Conservation (phyloP, 2,888 invertebrate genomes). For the Plagiodera versicolora region DNA sequence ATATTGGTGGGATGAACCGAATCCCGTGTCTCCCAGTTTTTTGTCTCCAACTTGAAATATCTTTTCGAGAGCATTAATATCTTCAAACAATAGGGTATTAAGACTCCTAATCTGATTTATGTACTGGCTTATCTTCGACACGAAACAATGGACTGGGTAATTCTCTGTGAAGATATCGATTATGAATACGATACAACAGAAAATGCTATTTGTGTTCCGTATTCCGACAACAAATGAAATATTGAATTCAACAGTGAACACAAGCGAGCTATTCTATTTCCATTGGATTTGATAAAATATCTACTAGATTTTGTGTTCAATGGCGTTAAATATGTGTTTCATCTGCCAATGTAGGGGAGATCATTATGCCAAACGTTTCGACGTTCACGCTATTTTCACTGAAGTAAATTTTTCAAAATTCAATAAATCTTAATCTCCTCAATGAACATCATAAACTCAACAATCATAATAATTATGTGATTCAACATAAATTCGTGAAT, state of each 20-base stretch:
- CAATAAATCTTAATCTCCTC: no score
- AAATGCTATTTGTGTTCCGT: slow-evolving; percentile 2
- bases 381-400: no score
- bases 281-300: no score
- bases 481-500: no score
- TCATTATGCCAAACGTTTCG: no score
- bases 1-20: no score
- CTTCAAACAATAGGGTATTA: not conserved
- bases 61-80: slow-evolving; percentile 1
- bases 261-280: not conserved
- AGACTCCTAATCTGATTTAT: slow-evolving; percentile 7
- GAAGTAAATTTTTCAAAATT: no score
- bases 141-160: slow-evolving; percentile 9
- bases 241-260: not conserved
- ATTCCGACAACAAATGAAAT: not conserved
- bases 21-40: not conserved
- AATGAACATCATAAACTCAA: no score
- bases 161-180: slow-evolving; percentile 5
- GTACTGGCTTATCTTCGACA: slow-evolving; percentile 7
- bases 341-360: no score
- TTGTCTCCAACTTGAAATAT: not conserved
- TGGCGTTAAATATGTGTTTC: no score
- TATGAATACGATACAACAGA: not conserved
- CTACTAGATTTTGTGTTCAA: no score
- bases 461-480: no score